A percentile compares a stretch with the other conserved stretches of the same genome.
Conservation (phyloP, 2,797 vertebrate genomes). For the Morus bassanus region DNA sequence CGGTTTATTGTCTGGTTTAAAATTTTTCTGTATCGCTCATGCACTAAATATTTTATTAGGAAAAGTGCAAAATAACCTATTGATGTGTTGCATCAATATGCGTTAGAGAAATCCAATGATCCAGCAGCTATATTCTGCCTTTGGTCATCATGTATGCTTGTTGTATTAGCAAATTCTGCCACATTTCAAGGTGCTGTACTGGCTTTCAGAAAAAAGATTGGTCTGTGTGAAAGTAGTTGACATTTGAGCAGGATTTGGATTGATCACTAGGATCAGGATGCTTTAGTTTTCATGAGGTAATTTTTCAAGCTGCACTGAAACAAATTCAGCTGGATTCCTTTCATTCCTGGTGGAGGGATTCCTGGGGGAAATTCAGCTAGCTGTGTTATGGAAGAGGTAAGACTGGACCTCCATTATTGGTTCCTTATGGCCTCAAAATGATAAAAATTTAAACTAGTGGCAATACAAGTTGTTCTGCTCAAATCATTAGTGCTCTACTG, state of each 20-base stretch:
- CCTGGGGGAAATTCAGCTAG: background rate
- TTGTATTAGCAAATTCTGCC: background rate
- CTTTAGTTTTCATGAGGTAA: background rate
- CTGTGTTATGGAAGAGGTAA: background rate
- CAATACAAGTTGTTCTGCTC: background rate
- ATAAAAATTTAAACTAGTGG: background rate
- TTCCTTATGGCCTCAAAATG: background rate
- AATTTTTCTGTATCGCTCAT: background rate
- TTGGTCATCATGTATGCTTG: background rate
- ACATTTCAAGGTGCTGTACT: background rate
- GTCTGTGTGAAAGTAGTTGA: background rate
- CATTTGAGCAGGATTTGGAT: background rate
- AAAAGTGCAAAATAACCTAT: conserved; percentile 1
- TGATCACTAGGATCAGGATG: background rate
- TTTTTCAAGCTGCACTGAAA: background rate
- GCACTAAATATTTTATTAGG: background rate
- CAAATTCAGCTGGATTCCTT: background rate
- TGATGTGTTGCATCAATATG: background rate
- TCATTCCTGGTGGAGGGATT: background rate
- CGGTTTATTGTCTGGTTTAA: background rate
- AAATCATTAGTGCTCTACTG: background rate
- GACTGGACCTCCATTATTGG: background rate
- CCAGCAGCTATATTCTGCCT: background rate
- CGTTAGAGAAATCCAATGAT: background rate
- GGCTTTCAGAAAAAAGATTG: background rate